Conservation (phyloP, 2,113 vertebrate species). For the Carassius gibelio region DNA sequence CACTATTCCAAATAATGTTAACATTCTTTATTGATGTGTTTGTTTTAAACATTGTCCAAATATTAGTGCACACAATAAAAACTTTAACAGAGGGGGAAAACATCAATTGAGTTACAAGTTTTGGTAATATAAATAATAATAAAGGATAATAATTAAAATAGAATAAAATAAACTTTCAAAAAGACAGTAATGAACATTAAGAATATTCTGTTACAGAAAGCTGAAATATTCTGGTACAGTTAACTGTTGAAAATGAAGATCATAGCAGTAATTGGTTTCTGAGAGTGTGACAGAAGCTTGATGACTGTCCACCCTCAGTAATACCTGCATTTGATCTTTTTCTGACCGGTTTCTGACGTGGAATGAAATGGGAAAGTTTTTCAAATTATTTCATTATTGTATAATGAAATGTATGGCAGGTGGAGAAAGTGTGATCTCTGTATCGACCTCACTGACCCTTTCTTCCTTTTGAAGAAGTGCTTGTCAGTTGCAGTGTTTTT, state of each 20-base stretch:
- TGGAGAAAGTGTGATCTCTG: not conserved
- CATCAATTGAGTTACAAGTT: no score
- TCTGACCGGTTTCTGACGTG: not conserved
- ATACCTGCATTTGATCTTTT: not conserved
- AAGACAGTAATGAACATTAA: not conserved
- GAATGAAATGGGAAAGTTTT: not conserved
- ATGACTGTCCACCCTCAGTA: not conserved
- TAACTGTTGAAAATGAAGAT: not conserved
- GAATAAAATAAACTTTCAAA: not conserved
- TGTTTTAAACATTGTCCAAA: not conserved
- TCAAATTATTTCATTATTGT: not conserved
- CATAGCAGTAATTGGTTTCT: conserved; percentile 10
- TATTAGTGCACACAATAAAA: not conserved
- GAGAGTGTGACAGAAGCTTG: not conserved
- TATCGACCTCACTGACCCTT: not conserved
- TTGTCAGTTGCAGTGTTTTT: not conserved
- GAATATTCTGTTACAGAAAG: not conserved
- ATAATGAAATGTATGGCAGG: not conserved
- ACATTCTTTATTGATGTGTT: not conserved
- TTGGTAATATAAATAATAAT: not conserved
- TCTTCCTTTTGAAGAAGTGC: not conserved
- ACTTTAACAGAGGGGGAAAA: not conserved
- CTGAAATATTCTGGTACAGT: not conserved
- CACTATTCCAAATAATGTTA: not conserved
- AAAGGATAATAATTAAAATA: not conserved